Evolutionary conservation across 2,797 vertebrate species (phyloP).

Genomic region (Tachyglossus aculeatus): DNA sequence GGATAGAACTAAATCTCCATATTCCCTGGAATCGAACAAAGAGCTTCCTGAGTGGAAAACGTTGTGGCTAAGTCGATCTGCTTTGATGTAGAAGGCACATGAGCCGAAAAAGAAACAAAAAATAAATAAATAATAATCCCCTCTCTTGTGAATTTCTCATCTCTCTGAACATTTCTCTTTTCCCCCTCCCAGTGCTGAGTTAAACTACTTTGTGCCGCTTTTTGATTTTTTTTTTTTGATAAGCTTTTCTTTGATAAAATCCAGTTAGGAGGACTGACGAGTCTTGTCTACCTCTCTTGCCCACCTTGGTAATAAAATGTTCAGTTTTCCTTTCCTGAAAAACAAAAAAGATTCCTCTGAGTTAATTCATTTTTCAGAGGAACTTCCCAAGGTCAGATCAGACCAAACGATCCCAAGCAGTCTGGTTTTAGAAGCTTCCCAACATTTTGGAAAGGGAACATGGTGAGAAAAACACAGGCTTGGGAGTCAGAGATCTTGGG

Average conservation of each 20-base stretch:
- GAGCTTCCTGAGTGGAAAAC: neutral
- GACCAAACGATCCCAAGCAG: constrained; percentile 1
- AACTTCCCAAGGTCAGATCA: neutral
- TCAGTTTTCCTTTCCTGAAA: neutral
- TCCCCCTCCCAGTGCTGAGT: neutral
- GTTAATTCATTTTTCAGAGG: neutral
- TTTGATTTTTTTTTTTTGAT: rapidly evolving
- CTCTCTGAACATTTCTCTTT: neutral
- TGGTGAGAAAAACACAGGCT: neutral
- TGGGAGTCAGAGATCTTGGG: neutral
- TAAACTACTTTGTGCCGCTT: neutral
- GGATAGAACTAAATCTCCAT: neutral
- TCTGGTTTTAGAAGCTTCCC: neutral
- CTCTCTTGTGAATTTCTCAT: neutral
- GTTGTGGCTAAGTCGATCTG: neutral
- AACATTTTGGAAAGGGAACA: neutral
- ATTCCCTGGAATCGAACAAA: neutral
- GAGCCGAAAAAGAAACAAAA: neutral
- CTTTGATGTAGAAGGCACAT: neutral
- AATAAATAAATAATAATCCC: too few species aligned
- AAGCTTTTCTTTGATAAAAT: neutral
- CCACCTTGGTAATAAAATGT: neutral
- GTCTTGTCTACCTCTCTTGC: neutral
- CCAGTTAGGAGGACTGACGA: neutral
- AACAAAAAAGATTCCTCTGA: neutral